Conservation (phyloP, 2,113 vertebrate species). For the Onychostruthus taczanowskii region DNA sequence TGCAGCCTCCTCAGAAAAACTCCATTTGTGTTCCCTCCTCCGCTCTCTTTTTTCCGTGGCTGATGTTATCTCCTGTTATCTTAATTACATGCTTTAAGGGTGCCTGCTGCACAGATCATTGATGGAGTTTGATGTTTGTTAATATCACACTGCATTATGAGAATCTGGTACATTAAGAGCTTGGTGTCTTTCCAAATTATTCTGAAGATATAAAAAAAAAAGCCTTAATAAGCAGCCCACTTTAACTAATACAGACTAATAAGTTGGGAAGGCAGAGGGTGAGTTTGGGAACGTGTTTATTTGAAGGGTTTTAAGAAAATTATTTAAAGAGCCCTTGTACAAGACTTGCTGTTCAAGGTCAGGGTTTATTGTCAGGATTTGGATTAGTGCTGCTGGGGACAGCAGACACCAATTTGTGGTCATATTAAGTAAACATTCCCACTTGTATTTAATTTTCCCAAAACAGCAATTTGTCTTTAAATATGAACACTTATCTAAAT, state of each 20-base stretch:
- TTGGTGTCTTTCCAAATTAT: constrained; percentile 60
- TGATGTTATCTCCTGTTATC: constrained; percentile 64
- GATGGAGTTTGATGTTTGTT: constrained; percentile 73
- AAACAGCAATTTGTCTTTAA: constrained; percentile 55
- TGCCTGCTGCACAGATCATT: constrained; percentile 53
- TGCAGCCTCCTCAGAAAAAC: constrained; percentile 4
- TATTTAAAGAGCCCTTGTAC: background rate
- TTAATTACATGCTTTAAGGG: constrained; percentile 70
- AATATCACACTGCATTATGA: constrained; percentile 54
- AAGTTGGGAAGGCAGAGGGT: background rate
- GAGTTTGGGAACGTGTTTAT: background rate
- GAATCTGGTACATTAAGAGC: constrained; percentile 62
- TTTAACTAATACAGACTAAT: constrained; percentile 22
- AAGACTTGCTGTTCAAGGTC: background rate
- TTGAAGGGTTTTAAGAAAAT: background rate
- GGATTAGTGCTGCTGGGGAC: background rate
- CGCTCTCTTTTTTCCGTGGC: background rate
- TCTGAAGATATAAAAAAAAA: constrained; percentile 32
- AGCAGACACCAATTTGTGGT: background rate
- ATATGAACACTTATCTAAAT: constrained; percentile 66
- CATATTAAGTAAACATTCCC: background rate
- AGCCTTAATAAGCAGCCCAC: constrained; percentile 23
- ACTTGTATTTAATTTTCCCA: constrained; percentile 53
- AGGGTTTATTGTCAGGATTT: constrained; percentile 4
- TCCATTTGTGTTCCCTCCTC: background rate